A percentile compares a stretch with the other conserved stretches of the same genome.
Evolutionary conservation across 1,140 invertebrate genomes (phyloP).

Genomic region (Propsilocerus akamusi): DNA sequence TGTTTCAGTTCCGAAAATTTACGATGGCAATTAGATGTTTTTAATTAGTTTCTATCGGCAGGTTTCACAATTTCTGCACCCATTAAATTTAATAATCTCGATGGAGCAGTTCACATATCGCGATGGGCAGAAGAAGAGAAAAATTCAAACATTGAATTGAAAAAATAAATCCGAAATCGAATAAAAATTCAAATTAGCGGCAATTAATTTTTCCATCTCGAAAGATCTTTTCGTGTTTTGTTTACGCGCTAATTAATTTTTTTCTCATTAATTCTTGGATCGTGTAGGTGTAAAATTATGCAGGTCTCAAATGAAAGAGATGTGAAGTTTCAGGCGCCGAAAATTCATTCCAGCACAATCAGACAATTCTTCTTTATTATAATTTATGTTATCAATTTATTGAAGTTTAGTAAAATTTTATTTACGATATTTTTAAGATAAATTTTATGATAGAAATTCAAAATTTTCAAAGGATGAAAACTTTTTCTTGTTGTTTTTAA

Average conservation of each 20-base stretch:
- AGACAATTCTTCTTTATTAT: conserved; percentile 1
- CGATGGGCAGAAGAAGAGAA: background rate
- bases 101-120: background rate
- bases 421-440: too few relatives aligned
- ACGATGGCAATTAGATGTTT: too few relatives aligned
- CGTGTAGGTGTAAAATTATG: background rate
- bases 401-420: too few relatives aligned
- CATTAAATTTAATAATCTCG: background rate
- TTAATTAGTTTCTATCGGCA: too few relatives aligned
- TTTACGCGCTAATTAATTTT: background rate
- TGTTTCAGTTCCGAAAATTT: too few relatives aligned
- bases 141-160: background rate
- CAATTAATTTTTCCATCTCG: conserved; percentile 1
- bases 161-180: background rate
- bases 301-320: background rate
- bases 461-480: too few relatives aligned
- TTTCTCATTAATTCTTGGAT: background rate
- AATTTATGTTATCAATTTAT: too few relatives aligned
- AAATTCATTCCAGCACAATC: too few relatives aligned
- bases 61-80: background rate
- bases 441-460: too few relatives aligned
- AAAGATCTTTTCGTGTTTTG: background rate
- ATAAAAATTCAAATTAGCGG: conserved; percentile 1
- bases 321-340: background rate
- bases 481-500: too few relatives aligned